Evolutionary conservation across 2,113 vertebrate genomes (phyloP).

Genomic region (Neogale vison): DNA sequence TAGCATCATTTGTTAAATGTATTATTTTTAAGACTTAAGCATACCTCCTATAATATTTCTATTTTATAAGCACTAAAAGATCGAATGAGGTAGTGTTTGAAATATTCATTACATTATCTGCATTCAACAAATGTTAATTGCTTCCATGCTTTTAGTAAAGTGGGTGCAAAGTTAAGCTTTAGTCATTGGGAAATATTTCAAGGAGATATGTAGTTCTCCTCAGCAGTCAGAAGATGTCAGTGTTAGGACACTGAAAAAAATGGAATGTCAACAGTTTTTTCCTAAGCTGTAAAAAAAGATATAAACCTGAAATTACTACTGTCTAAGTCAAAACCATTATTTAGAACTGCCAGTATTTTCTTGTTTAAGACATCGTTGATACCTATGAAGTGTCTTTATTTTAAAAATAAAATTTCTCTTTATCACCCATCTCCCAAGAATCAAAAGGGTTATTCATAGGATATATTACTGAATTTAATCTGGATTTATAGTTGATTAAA

Average conservation of each 20-base stretch:
- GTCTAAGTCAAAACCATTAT: neutral
- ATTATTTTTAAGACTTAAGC: constrained; percentile 8
- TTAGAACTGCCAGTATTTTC: constrained; percentile 36
- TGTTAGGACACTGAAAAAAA: constrained; percentile 57
- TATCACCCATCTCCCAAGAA: neutral
- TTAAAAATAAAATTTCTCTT: constrained; percentile 45
- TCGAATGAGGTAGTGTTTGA: neutral
- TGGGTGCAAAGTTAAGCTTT: neutral
- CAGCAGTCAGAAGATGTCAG: constrained; percentile 81
- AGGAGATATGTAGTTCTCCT: constrained; percentile 65
- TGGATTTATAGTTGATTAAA: constrained; percentile 48
- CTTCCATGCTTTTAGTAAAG: constrained; percentile 9
- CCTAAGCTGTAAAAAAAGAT: neutral
- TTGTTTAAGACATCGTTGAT: neutral
- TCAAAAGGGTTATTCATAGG: neutral
- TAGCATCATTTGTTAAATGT: constrained; percentile 36
- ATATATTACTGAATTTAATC: neutral
- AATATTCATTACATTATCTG: neutral
- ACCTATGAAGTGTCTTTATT: constrained; percentile 2
- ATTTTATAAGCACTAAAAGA: constrained; percentile 28
- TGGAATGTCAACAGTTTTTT: neutral
- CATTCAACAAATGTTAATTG: constrained; percentile 18
- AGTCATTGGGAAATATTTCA: constrained; percentile 26
- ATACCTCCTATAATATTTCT: constrained; percentile 1
- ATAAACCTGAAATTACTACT: constrained; percentile 26